phyloP scores from a whole-genome alignment of 2,113 vertebrate species.

The Mirza zaza region DNA sequence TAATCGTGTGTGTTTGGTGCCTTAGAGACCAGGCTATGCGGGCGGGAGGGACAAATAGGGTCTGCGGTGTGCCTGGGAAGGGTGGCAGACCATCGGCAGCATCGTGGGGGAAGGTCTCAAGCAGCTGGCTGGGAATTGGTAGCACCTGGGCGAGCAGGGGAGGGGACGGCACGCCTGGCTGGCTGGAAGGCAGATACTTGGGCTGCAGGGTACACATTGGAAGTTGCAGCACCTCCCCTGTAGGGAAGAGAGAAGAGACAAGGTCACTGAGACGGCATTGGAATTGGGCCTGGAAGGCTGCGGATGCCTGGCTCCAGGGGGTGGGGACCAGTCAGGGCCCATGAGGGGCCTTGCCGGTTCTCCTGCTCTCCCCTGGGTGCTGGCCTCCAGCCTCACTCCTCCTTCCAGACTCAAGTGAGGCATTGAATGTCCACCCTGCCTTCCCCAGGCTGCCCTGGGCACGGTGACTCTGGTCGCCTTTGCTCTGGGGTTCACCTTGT shows the following conservation, averaged over 20 bases:
- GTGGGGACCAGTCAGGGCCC: not conserved
- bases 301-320: not conserved
- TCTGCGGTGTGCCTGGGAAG: constrained; percentile 82
- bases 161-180: constrained; percentile 35
- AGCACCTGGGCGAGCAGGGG: constrained; percentile 57
- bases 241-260: constrained; percentile 37
- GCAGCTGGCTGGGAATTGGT: constrained; percentile 76
- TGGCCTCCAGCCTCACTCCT: not conserved
- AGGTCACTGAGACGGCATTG: not conserved
- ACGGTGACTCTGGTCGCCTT: not conserved
- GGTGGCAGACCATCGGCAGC: constrained; percentile 85
- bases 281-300: not conserved
- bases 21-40: constrained; percentile 82
- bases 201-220: constrained; percentile 51
- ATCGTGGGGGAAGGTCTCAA: constrained; percentile 81
- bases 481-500: not conserved
- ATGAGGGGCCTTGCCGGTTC: not conserved
- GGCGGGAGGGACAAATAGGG: constrained; percentile 88
- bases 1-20: constrained; percentile 26
- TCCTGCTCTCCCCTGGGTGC: not conserved
- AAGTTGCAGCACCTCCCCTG: constrained; percentile 90
- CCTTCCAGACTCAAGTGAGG: not conserved
- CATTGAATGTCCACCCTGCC: not conserved
- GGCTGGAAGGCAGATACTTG: not conserved
- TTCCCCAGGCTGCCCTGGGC: not conserved